These are phyloP conservation scores for Entomyzon cyanotis DNA, from an alignment of 2,113 vertebrate species.

Conservation along the genomic window DNA sequence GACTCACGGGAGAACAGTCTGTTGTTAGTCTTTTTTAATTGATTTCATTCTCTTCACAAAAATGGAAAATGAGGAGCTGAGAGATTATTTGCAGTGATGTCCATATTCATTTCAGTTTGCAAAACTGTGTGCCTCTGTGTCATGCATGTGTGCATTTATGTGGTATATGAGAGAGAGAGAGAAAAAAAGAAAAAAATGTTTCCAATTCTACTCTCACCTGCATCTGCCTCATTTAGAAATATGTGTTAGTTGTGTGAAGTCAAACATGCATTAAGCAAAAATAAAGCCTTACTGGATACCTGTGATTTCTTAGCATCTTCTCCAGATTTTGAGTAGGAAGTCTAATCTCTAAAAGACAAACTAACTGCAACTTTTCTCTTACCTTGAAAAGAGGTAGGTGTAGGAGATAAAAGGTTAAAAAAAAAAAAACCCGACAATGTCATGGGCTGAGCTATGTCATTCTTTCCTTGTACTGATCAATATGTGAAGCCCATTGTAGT, in stretches of 20 bases:
- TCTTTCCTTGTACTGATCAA: slow-evolving; percentile 60
- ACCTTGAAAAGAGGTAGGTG: slow-evolving; percentile 11
- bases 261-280: neutral
- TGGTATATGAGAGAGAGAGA: neutral
- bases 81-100: neutral
- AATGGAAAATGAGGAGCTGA: neutral
- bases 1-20: neutral
- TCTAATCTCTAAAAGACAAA: slow-evolving; percentile 39
- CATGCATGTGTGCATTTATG: neutral
- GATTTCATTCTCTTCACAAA: slow-evolving; percentile 21
- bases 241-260: neutral
- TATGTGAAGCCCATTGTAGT: slow-evolving; percentile 57
- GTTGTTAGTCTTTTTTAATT: slow-evolving; percentile 12
- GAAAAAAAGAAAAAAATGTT: neutral
- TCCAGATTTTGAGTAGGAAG: slow-evolving; percentile 47
- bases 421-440: slow-evolving; percentile 23
- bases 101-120: neutral
- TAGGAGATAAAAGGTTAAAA: neutral
- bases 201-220: neutral
- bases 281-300: slow-evolving; percentile 25
- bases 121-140: neutral
- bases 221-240: neutral
- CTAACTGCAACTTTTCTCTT: slow-evolving; percentile 43
- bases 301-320: slow-evolving; percentile 26
- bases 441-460: slow-evolving; percentile 60